Conservation (phyloP, 2,888 invertebrate species). For the Bimastos eiseni region DNA sequence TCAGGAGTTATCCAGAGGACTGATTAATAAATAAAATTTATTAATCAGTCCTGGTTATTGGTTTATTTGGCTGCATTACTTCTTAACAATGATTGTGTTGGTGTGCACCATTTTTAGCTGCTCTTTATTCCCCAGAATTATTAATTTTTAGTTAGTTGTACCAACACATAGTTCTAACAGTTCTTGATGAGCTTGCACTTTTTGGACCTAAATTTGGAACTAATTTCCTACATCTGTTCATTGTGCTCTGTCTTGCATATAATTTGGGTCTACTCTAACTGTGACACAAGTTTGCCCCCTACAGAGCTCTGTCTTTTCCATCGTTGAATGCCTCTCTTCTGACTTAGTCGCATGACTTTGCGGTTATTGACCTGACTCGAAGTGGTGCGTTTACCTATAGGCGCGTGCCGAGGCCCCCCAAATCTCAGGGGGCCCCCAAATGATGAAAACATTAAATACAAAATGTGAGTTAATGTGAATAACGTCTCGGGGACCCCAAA, state of each 20-base stretch:
- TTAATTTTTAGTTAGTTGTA: background rate
- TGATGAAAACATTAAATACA: no score
- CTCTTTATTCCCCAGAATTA: background rate
- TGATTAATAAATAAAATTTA: no score
- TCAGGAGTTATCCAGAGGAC: no score
- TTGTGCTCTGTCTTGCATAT: background rate
- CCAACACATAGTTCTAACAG: background rate
- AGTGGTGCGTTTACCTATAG: no score
- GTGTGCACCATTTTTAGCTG: background rate
- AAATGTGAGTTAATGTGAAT: no score
- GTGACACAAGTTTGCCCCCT: background rate
- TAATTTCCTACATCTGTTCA: background rate
- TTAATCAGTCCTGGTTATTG: background rate
- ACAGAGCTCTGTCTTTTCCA: background rate
- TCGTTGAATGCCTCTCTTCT: background rate
- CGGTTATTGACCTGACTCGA: background rate
- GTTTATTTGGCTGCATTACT: background rate
- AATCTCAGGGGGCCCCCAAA: no score
- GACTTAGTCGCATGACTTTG: background rate
- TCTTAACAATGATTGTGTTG: background rate
- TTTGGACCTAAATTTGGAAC: background rate
- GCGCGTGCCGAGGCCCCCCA: no score
- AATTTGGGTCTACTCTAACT: background rate
- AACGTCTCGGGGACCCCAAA: no score
- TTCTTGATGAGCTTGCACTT: background rate